These are phyloP conservation scores for Antennarius maculatus DNA, from an alignment of 2,797 vertebrate species.

Conservation along the genomic window DNA sequence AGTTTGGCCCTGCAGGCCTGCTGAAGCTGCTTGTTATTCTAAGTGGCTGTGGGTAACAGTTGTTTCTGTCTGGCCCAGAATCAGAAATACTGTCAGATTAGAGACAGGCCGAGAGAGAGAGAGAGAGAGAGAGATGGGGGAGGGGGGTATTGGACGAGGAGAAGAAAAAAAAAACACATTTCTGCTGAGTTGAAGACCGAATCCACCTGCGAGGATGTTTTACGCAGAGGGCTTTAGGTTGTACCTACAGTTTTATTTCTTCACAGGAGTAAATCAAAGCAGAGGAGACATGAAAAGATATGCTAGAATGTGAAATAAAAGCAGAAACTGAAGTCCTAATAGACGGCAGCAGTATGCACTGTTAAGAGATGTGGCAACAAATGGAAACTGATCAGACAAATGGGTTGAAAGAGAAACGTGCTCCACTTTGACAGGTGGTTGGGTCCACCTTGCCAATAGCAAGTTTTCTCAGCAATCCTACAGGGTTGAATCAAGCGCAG, in stretches of 20 bases:
- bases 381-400: constrained; percentile 23
- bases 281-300: constrained; percentile 32
- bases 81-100: constrained; percentile 67
- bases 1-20: constrained; percentile 44
- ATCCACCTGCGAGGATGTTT: constrained; percentile 48
- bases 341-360: constrained; percentile 9
- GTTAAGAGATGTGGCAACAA: constrained; percentile 23
- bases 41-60: constrained; percentile 57
- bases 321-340: constrained; percentile 14
- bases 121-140: not conserved
- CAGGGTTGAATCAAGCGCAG: constrained; percentile 15
- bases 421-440: constrained; percentile 18
- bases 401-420: constrained; percentile 8
- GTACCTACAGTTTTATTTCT: constrained; percentile 44
- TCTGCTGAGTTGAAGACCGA: constrained; percentile 49
- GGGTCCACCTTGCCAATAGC: constrained; percentile 38
- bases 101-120: constrained; percentile 15
- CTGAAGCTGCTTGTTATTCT: constrained; percentile 69
- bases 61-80: constrained; percentile 64
- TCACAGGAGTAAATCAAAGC: constrained; percentile 58
- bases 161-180: constrained; percentile 54
- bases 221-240: constrained; percentile 47
- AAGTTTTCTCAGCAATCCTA: constrained; percentile 33
- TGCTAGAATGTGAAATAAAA: constrained; percentile 19
- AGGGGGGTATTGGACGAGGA: constrained; percentile 2